phyloP scores from a whole-genome alignment of 2,888 invertebrate genomes.

The Microctonus aethiopoides region DNA sequence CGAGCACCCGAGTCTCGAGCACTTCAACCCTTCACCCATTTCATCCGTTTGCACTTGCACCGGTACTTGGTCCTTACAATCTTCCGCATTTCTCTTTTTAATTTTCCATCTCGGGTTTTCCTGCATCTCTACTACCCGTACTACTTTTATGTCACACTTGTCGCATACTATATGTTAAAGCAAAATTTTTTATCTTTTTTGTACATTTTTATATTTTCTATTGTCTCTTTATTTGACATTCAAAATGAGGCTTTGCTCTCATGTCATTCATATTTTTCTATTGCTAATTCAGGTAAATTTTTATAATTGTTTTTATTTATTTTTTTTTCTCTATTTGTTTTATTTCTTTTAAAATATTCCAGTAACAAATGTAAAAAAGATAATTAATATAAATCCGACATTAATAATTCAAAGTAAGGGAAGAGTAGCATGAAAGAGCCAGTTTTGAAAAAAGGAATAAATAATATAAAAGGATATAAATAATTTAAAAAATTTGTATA shows the following conservation, averaged over 20 bases:
- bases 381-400: no score
- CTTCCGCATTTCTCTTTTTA: slow-evolving; percentile 13
- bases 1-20: slow-evolving; percentile 27
- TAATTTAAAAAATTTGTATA: no score
- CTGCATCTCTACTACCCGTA: background rate
- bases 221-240: slow-evolving; percentile 31
- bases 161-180: background rate
- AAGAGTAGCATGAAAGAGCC: no score
- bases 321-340: background rate
- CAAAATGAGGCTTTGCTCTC: background rate
- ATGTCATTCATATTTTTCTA: slow-evolving; percentile 28
- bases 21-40: slow-evolving; percentile 22
- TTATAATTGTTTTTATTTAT: slow-evolving; percentile 36
- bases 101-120: background rate
- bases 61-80: slow-evolving; percentile 24
- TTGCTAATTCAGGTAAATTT: slow-evolving; percentile 35
- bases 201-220: slow-evolving; percentile 31
- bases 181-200: slow-evolving; percentile 11
- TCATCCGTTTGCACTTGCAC: slow-evolving; percentile 6
- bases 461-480: no score
- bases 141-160: background rate
- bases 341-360: background rate
- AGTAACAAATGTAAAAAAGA: no score
- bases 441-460: no score
- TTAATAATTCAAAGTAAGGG: no score